These are phyloP conservation scores for Frieseomelitta varia DNA, from an alignment of 1,140 invertebrate genomes.

Conservation along the genomic window DNA sequence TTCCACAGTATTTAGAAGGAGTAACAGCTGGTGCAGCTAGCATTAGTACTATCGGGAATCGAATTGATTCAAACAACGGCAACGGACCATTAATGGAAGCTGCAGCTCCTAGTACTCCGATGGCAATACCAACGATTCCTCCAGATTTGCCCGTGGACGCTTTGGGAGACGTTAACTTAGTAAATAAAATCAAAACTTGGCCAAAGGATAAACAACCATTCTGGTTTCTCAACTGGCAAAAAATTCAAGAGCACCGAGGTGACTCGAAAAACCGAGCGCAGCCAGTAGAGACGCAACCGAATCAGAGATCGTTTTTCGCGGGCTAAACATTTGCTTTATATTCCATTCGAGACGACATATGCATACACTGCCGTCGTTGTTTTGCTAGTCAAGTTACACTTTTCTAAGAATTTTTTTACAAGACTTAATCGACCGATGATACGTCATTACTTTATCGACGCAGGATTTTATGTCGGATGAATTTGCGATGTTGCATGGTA, in stretches of 20 bases:
- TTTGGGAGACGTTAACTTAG: constrained; percentile 78
- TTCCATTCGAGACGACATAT: neutral
- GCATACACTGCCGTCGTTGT: neutral
- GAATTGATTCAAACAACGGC: neutral
- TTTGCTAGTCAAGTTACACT: constrained; percentile 29
- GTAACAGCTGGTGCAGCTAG: neutral
- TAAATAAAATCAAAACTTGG: constrained; percentile 81
- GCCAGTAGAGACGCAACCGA: neutral
- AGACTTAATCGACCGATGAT: neutral
- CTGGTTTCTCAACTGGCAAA: constrained; percentile 83
- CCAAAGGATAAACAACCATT: constrained; percentile 83
- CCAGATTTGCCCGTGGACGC: constrained; percentile 80
- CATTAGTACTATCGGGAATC: neutral
- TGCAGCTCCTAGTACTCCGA: neutral
- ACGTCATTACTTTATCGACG: neutral
- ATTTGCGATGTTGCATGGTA: neutral
- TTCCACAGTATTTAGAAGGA: constrained; percentile 60
- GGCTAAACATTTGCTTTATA: neutral
- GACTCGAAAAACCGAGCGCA: constrained; percentile 9
- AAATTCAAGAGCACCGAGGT: constrained; percentile 78
- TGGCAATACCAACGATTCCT: constrained; percentile 40
- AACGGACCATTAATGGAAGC: neutral
- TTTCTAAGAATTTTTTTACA: neutral
- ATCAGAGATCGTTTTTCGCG: constrained; percentile 22
- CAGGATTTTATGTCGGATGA: constrained; percentile 12